Conservation (phyloP, 2,888 invertebrate genomes). For the Dysmachus trigonus region DNA sequence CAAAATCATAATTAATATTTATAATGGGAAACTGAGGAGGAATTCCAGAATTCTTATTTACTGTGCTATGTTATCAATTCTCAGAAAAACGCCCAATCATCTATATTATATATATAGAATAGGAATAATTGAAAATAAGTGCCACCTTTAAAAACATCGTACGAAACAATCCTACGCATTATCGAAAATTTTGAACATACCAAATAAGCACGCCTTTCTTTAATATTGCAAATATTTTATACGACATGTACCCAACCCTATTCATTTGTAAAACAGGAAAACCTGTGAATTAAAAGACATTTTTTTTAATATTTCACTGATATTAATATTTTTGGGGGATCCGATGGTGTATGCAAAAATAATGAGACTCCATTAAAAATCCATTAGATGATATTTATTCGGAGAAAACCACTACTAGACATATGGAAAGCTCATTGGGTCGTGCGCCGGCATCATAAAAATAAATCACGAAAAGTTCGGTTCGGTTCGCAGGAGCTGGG, state of each 20-base stretch:
- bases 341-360: conserved; percentile 27
- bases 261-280: neutral
- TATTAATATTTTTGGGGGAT: neutral
- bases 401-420: conserved; percentile 12
- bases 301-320: neutral
- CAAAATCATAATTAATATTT: neutral
- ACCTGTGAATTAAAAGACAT: neutral
- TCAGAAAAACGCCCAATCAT: neutral
- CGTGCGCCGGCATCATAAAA: conserved; percentile 35
- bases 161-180: neutral
- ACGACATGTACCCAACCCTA: neutral
- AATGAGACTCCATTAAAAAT: conserved; percentile 44
- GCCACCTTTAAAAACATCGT: neutral
- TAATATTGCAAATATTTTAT: neutral
- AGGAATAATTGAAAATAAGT: neutral
- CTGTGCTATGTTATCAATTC: neutral
- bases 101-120: neutral
- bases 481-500: neutral
- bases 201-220: neutral
- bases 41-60: neutral
- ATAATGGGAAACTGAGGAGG: neutral
- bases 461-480: conserved; percentile 41
- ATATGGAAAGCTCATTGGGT: conserved; percentile 27
- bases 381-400: conserved; percentile 44
- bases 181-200: neutral